Conservation (phyloP, 2,797 vertebrate genomes). For the Liparis tanakae region DNA sequence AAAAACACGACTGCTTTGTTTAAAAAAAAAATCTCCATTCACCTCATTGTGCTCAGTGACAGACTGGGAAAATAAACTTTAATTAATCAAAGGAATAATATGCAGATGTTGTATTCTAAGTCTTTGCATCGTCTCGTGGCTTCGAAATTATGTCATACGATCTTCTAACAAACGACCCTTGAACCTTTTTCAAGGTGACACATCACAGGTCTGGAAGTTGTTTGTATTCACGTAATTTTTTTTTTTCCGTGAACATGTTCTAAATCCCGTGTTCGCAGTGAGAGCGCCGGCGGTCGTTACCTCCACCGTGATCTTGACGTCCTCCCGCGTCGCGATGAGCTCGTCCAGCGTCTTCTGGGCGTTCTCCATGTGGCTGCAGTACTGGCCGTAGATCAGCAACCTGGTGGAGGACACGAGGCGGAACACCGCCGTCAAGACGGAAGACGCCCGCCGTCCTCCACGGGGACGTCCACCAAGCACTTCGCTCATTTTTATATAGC, state of each 20-base stretch:
- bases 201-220: background rate
- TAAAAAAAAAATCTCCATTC: background rate
- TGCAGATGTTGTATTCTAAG: background rate
- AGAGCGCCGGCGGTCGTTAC: slow-evolving; percentile 70
- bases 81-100: background rate
- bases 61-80: background rate
- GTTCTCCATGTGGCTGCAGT: slow-evolving; percentile 97
- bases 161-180: background rate
- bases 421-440: slow-evolving; percentile 21
- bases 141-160: background rate
- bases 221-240: background rate
- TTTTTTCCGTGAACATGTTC: background rate
- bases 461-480: background rate
- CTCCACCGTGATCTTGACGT: slow-evolving; percentile 94
- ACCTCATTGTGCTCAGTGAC: background rate
- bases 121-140: background rate
- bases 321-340: slow-evolving; percentile 90
- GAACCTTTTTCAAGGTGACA: background rate
- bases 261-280: background rate
- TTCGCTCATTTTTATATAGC: too few relatives aligned
- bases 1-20: background rate
- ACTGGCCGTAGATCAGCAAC: slow-evolving; percentile 96
- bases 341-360: slow-evolving; percentile 95
- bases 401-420: slow-evolving; percentile 68
- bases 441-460: background rate